phyloP scores from a whole-genome alignment of 2,113 vertebrate species.

The Otis tarda region DNA sequence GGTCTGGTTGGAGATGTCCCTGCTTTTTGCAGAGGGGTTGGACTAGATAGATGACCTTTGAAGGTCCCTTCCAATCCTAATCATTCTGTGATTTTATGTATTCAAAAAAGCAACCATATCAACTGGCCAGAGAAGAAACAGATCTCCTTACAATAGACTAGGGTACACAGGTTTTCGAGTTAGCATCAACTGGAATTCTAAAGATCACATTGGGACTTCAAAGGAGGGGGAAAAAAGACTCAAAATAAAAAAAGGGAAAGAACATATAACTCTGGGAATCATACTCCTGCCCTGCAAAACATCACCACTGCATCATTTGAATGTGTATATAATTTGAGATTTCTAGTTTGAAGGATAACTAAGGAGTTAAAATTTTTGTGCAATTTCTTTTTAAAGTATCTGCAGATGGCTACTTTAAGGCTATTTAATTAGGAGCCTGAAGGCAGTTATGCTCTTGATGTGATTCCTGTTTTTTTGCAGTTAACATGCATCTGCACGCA shows the following conservation, averaged over 20 bases:
- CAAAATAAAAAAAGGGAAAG: not conserved
- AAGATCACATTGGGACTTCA: not conserved
- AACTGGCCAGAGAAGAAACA: not conserved
- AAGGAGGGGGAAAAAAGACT: not conserved
- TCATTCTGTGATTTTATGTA: too few species aligned
- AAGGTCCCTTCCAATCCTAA: too few species aligned
- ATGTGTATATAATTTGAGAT: accelerated
- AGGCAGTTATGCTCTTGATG: constrained; percentile 9
- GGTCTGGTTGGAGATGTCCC: too few species aligned
- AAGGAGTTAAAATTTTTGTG: not conserved
- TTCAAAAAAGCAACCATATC: not conserved
- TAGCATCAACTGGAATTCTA: not conserved
- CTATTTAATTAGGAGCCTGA: constrained; percentile 40
- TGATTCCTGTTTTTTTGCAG: not conserved
- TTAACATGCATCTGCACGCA: constrained; percentile 22
- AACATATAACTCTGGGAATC: not conserved
- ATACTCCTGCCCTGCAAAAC: not conserved
- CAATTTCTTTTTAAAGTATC: not conserved
- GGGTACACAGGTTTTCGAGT: not conserved
- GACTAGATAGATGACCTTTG: too few species aligned
- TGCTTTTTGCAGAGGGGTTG: too few species aligned
- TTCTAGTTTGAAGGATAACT: not conserved
- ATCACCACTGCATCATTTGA: not conserved
- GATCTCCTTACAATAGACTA: not conserved
- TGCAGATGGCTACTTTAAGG: constrained; percentile 55